These are phyloP conservation scores for Lontra canadensis DNA, from an alignment of 2,113 vertebrate genomes.

Conservation along the genomic window DNA sequence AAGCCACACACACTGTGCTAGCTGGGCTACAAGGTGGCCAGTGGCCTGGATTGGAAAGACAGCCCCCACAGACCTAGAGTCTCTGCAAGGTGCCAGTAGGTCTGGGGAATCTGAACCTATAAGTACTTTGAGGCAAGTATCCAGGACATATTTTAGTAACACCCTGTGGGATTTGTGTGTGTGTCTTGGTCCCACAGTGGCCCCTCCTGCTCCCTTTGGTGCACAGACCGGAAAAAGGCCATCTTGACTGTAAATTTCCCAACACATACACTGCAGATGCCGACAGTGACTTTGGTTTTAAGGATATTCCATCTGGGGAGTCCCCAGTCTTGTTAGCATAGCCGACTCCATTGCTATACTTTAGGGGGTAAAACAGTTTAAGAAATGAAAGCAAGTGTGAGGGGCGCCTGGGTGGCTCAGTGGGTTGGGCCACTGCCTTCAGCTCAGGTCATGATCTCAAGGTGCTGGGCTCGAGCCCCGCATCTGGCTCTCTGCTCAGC, in stretches of 20 bases:
- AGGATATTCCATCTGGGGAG: background rate
- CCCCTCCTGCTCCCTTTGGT: background rate
- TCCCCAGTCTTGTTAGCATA: background rate
- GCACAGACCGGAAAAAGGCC: background rate
- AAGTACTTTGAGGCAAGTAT: background rate
- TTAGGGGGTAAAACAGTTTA: background rate
- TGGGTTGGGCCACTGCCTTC: too few species aligned
- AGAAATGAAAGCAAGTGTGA: accelerated
- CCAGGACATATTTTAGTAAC: background rate
- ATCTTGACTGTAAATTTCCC: background rate
- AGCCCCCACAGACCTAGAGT: background rate
- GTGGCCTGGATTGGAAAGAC: background rate
- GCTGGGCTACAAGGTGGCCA: background rate
- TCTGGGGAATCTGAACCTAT: background rate
- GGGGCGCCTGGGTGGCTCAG: too few species aligned
- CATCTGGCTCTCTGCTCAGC: too few species aligned
- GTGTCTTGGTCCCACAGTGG: background rate
- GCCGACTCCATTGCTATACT: background rate
- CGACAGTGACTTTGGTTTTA: background rate
- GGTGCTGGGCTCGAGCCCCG: too few species aligned
- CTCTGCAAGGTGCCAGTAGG: background rate
- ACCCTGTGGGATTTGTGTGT: accelerated
- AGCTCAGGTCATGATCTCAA: too few species aligned
- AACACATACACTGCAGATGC: accelerated
- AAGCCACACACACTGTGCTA: background rate